These are phyloP conservation scores for Piaya cayana DNA, from an alignment of 2,113 vertebrate genomes.

Conservation along the genomic window DNA sequence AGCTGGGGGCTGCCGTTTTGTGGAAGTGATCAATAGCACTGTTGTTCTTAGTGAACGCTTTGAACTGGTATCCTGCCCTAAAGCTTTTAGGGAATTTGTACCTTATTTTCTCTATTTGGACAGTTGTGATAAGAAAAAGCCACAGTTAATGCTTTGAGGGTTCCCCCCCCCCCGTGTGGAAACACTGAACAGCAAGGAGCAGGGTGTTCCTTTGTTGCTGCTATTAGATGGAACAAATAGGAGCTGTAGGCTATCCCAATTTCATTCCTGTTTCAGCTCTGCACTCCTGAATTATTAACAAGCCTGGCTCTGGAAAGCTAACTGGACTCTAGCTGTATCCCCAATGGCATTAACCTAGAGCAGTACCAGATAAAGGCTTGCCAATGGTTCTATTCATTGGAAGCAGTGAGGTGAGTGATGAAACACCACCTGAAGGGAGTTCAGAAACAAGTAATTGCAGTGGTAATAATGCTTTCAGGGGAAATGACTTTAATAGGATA, in stretches of 20 bases:
- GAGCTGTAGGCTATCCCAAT: background rate
- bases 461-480: background rate
- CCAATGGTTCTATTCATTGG: background rate
- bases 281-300: background rate
- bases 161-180: fast-evolving
- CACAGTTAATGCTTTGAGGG: background rate
- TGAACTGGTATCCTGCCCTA: background rate
- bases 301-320: background rate
- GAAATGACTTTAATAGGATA: background rate
- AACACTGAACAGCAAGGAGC: background rate
- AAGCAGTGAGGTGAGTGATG: background rate
- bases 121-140: background rate
- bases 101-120: background rate
- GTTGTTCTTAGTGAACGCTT: background rate
- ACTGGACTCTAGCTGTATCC: background rate
- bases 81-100: background rate
- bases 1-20: background rate
- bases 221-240: background rate
- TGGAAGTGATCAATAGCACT: background rate
- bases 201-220: background rate
- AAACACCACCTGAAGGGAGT: background rate
- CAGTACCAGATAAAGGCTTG: background rate
- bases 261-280: background rate
- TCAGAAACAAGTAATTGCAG: background rate
- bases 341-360: background rate